Evolutionary conservation across 1,140 invertebrate species (phyloP).

Genomic region (Aphelenchoides fujianensis): DNA sequence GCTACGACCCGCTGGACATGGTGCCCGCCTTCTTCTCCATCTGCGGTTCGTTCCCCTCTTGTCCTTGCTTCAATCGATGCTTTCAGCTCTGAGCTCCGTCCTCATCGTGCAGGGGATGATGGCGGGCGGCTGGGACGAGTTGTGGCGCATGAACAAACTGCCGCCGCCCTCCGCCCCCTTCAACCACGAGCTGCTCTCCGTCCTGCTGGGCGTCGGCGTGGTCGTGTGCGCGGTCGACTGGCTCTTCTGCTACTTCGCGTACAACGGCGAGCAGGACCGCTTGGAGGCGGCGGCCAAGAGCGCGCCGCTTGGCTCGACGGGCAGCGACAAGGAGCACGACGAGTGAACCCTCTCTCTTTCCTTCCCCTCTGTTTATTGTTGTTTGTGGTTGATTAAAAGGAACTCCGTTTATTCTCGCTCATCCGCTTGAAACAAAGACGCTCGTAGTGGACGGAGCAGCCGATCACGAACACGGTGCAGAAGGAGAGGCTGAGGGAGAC

Average conservation of each 20-base stretch:
- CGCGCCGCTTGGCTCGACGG: not conserved
- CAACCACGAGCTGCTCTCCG: not conserved
- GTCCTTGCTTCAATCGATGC: not conserved
- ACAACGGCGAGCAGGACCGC: not conserved
- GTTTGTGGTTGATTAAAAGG: not conserved
- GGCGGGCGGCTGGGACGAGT: not conserved
- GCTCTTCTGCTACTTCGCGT: not conserved
- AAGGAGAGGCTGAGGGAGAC: conserved; percentile 18
- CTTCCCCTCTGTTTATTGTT: conserved; percentile 1
- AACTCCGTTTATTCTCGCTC: not conserved
- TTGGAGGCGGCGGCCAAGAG: not conserved
- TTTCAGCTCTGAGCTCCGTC: not conserved
- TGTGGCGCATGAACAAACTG: not conserved
- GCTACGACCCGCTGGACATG: not conserved
- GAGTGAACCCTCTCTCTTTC: too few relatives aligned
- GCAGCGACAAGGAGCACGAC: not conserved
- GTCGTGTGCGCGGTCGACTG: not conserved
- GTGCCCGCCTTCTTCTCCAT: conserved; percentile 10
- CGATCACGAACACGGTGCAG: conserved; percentile 10
- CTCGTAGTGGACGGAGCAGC: conserved; percentile 11
- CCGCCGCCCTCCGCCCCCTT: not conserved
- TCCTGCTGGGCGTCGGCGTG: not conserved
- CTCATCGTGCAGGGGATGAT: conserved; percentile 4
- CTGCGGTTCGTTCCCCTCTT: not conserved
- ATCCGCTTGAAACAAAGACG: conserved; percentile 18